Base-by-base conservation (phyloP, 2,113 vertebrate genomes). In the Ancistrus triradiatus region DNA sequence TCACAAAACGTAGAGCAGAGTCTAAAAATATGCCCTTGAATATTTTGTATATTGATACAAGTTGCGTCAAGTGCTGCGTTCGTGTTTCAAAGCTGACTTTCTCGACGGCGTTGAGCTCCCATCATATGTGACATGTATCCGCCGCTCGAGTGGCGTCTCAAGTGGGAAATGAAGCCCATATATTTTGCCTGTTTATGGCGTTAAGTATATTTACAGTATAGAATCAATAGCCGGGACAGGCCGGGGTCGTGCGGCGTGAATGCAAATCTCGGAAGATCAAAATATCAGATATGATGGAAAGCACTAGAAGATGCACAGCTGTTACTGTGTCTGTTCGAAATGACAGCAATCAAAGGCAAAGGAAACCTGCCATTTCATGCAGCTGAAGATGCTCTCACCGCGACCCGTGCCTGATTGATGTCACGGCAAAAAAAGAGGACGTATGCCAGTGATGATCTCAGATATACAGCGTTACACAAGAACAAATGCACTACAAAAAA, bases 291-390 rank as follows among this genome's bases (percentile, higher is more conserved):
- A 19, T 66, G 42, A 66, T 50, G 53, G 56, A 24, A 49, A 11
- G n/a, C 22, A 40, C 53, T 28, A 42, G 35, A 31, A 59, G 35
- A 59, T 59, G 13, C 43, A 42, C 42, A 21, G 70, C 56, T 55
- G 57, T 60, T 55, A 69, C 52, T 49, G 33, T 35, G 60, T 38
- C 9, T 22, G 15, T 25, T 50, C 35, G 49, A 65, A 53, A 69
- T 74, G 61, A 51, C 49, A 50, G 61, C 61, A 74, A 73, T 73
- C 66, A 73, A 49, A 65, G 25, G 2, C 1, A 56, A 49, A 65
- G 44, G 63, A 69, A 68, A 50, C 19, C 9, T 69, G 49, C 69
- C 56, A 69, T 74, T 68, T 65, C 25, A 47, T 43, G 47, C 55
- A 38, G 66, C 56, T 59, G 61, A 65, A 59, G 49, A 43, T 48